Evolutionary conservation across 2,797 vertebrate species (phyloP).

Genomic region (Pterois miles): DNA sequence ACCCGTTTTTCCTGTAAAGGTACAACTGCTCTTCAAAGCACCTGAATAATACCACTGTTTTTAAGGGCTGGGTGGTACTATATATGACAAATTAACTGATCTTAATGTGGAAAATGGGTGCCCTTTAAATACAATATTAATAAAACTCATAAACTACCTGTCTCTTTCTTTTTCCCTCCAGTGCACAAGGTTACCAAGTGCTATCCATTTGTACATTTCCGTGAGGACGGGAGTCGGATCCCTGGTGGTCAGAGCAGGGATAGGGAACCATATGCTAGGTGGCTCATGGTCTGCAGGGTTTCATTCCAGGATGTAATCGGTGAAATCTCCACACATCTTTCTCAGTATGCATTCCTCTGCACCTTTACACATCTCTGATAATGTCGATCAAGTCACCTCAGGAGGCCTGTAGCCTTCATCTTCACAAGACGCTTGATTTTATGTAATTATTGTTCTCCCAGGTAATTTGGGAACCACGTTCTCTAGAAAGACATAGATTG

Average conservation of each 20-base stretch:
- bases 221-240: neutral
- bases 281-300: constrained; percentile 14
- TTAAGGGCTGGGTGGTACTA: neutral
- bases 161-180: neutral
- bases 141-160: neutral
- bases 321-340: neutral
- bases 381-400: neutral
- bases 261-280: constrained; percentile 4
- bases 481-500: neutral
- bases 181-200: neutral
- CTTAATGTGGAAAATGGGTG: neutral
- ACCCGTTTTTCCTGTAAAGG: too few species aligned
- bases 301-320: constrained; percentile 36
- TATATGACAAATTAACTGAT: neutral
- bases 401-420: neutral
- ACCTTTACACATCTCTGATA: neutral
- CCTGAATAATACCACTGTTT: neutral
- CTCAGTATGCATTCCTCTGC: neutral
- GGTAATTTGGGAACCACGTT: neutral
- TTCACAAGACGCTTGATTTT: neutral
- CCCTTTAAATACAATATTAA: neutral
- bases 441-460: neutral
- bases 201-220: neutral
- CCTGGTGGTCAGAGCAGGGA: neutral
- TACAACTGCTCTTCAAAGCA: neutral